These are phyloP conservation scores for Alentia gelatinosa DNA, from an alignment of 2,888 invertebrate species.

Conservation along the genomic window DNA sequence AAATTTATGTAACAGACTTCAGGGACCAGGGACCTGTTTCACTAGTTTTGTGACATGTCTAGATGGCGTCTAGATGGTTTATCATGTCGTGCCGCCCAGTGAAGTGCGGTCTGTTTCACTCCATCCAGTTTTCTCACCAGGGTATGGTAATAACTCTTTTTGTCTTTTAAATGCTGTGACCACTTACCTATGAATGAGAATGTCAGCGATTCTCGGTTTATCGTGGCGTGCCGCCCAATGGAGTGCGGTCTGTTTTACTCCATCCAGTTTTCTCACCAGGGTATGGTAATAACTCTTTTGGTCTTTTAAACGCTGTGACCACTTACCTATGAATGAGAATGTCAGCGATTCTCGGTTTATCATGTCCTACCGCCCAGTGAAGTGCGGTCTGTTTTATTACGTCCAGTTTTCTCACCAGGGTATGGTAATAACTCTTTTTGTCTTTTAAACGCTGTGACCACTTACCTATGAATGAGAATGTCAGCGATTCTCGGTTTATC, in stretches of 20 bases:
- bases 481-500: neutral
- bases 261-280: neutral
- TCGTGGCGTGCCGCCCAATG: constrained; percentile 35
- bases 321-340: constrained; percentile 34
- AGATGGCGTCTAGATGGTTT: too few species aligned
- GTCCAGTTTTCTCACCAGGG: neutral
- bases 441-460: too few species aligned
- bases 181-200: constrained; percentile 34
- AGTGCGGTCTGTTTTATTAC: constrained; percentile 31
- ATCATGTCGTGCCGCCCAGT: constrained; percentile 26
- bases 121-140: neutral
- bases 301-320: too few species aligned
- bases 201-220: neutral
- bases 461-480: constrained; percentile 36
- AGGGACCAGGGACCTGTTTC: too few species aligned
- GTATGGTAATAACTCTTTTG: too few species aligned
- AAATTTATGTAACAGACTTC: too few species aligned
- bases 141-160: too few species aligned
- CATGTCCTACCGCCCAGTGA: constrained; percentile 27
- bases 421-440: neutral
- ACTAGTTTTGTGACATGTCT: too few species aligned
- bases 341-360: neutral
- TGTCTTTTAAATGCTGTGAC: too few species aligned
- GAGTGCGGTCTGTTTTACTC: constrained; percentile 27
- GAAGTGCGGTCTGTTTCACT: constrained; percentile 40